Percentiles rank a stretch among this genome's conserved stretches.
These are phyloP conservation scores for Eriocheir sinensis DNA, from an alignment of 1,140 invertebrate species.

Conservation along the genomic window DNA sequence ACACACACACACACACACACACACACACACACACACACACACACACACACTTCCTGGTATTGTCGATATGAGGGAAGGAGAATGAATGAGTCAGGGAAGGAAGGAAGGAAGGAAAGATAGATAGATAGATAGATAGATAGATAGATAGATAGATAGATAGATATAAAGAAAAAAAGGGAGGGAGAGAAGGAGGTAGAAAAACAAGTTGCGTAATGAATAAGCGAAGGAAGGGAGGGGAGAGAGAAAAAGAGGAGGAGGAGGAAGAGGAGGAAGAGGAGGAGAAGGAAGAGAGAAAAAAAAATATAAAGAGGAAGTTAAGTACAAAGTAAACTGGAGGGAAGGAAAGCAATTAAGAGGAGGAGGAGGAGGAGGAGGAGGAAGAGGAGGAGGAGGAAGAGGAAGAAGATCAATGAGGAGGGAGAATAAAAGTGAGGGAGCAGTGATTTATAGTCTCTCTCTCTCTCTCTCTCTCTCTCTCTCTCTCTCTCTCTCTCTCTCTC, in stretches of 20 bases:
- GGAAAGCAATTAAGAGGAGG: too few species aligned
- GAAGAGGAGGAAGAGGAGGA: neutral
- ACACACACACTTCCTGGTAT: too few species aligned
- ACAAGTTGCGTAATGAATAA: neutral
- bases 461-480: neutral
- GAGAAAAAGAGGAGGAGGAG: neutral
- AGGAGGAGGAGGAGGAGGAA: too few species aligned
- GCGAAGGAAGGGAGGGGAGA: neutral
- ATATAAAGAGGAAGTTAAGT: neutral
- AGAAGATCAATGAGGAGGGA: neutral
- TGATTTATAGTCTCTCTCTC: constrained; percentile 25
- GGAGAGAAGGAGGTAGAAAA: neutral
- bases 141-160: neutral
- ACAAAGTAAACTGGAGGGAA: neutral
- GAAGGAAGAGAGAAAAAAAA: neutral
- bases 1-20: too few species aligned
- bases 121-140: neutral
- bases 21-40: too few species aligned
- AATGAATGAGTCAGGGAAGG: neutral
- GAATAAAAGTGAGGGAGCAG: neutral
- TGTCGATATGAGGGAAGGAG: neutral
- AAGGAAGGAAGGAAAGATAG: neutral
- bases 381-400: too few species aligned
- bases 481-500: constrained; percentile 22
- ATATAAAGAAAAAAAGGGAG: neutral